Conservation (phyloP, 2,888 invertebrate species). For the Drosophila hamatofila region DNA sequence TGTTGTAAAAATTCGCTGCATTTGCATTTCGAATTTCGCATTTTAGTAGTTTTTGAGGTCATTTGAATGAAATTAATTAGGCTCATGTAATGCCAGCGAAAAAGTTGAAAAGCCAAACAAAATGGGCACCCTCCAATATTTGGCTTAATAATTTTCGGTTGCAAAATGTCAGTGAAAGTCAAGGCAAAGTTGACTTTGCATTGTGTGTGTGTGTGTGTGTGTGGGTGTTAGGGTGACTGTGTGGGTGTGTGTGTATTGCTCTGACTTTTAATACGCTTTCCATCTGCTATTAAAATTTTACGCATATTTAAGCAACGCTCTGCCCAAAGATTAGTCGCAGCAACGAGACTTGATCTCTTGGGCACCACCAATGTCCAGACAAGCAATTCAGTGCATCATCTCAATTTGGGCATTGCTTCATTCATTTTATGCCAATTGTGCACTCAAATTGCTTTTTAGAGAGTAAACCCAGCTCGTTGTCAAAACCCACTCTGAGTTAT, state of each 20-base stretch:
- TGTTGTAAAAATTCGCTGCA: conserved; percentile 47
- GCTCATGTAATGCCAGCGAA: conserved; percentile 70
- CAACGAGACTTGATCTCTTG: conserved; percentile 1
- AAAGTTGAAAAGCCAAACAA: conserved; percentile 58
- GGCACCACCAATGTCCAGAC: conserved; percentile 7
- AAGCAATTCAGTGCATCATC: conserved; percentile 19
- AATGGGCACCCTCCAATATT: conserved; percentile 28
- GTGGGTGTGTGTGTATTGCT: conserved; percentile 27
- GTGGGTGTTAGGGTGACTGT: too few relatives aligned
- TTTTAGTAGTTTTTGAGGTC: conserved; percentile 62
- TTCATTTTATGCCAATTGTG: conserved; percentile 19
- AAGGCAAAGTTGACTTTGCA: conserved; percentile 60
- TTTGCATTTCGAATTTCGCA: conserved; percentile 63
- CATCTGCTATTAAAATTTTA: conserved; percentile 72
- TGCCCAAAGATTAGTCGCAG: conserved; percentile 29
- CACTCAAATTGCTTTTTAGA: too few relatives aligned
- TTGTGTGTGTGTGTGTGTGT: conserved; percentile 20
- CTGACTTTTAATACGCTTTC: conserved; percentile 67
- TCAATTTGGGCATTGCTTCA: conserved; percentile 23
- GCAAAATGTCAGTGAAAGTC: conserved; percentile 69
- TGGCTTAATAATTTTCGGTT: conserved; percentile 55
- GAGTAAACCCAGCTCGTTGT: too few relatives aligned
- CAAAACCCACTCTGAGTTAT: too few relatives aligned
- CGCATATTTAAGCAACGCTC: conserved; percentile 67
- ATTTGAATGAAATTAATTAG: conserved; percentile 83